Conservation (phyloP, 2,113 vertebrate species). For the Alligator mississippiensis region DNA sequence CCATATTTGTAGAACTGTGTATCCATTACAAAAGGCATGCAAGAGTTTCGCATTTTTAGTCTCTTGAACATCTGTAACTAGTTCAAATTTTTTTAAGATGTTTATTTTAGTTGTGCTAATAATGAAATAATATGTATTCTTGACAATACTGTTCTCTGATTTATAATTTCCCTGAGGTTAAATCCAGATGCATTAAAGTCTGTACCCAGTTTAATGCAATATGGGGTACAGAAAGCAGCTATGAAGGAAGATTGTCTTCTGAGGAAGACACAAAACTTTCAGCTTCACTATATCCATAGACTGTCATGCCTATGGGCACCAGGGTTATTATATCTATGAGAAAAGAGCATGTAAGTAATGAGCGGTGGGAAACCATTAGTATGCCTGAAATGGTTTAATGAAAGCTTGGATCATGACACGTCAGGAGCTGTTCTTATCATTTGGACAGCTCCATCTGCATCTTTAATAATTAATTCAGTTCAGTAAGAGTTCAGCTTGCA, state of each 20-base stretch:
- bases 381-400: constrained; percentile 96
- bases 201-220: constrained; percentile 12
- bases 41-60: constrained; percentile 51
- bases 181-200: background rate
- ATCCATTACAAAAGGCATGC: constrained; percentile 63
- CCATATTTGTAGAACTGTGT: constrained; percentile 64
- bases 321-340: constrained; percentile 96
- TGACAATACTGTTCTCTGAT: background rate
- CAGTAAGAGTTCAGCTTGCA: constrained; percentile 94
- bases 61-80: constrained; percentile 32
- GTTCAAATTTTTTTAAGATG: background rate
- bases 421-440: constrained; percentile 96
- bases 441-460: constrained; percentile 99
- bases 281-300: constrained; percentile 74
- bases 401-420: constrained; percentile 97
- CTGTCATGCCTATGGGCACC: constrained; percentile 83
- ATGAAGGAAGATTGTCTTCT: constrained; percentile 36
- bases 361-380: constrained; percentile 92
- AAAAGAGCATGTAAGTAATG: constrained; percentile 93
- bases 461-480: constrained; percentile 99
- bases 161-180: background rate
- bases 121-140: background rate
- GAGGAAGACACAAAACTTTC: constrained; percentile 69
- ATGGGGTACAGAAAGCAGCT: background rate
- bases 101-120: background rate